Evolutionary conservation across 2,113 vertebrate species (phyloP).

Genomic region (Prinia subflava): DNA sequence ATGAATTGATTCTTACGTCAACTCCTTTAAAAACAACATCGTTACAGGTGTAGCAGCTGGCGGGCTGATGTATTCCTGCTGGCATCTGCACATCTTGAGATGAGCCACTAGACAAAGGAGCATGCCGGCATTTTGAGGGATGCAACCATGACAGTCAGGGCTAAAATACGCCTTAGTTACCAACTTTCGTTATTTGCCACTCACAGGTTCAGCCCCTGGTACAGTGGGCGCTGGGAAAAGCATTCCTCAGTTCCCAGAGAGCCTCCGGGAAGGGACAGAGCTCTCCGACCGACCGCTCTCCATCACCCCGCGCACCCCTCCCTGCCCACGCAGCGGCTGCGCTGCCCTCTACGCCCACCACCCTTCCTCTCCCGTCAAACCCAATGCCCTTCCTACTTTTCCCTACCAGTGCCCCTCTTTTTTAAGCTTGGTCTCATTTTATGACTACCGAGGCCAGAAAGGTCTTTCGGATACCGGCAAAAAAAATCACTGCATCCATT

Average conservation of each 20-base stretch:
- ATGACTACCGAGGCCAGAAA: neutral
- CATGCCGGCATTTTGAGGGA: conserved; percentile 50
- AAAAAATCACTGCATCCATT: neutral
- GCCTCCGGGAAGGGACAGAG: accelerated
- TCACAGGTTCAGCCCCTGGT: neutral
- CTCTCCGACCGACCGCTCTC: neutral
- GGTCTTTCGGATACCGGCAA: neutral
- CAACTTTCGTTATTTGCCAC: neutral
- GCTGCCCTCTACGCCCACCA: neutral
- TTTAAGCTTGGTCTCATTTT: neutral
- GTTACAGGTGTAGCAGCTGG: conserved; percentile 31
- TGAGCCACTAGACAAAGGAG: conserved; percentile 47
- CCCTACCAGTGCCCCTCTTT: neutral
- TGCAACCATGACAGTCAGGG: neutral
- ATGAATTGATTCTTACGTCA: conserved; percentile 49
- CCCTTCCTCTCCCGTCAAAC: neutral
- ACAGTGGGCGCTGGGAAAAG: neutral
- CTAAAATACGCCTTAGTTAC: neutral
- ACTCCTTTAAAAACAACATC: neutral
- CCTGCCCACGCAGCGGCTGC: neutral
- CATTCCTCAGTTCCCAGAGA: accelerated
- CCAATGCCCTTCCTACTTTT: neutral
- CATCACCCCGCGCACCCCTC: neutral
- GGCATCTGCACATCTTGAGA: conserved; percentile 14
- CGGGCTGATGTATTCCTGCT: neutral